Evolutionary conservation across 92 coral and sea anemone genomes (phyloP).

Genomic region (Zoanthus sociatus): DNA sequence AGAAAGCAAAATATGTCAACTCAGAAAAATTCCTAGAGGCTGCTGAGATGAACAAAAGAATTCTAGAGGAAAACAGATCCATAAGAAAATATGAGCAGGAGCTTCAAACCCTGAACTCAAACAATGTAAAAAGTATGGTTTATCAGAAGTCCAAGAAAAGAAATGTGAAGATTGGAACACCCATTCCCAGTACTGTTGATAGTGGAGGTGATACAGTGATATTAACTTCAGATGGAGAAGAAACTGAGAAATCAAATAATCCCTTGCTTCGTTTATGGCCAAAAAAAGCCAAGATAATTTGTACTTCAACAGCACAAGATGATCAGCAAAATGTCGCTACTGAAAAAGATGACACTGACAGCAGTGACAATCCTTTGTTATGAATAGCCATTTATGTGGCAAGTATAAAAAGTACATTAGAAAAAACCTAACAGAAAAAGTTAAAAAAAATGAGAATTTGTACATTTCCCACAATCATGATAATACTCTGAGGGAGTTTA

Average conservation of each 20-base stretch:
- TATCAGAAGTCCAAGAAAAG: slow-evolving; percentile 1
- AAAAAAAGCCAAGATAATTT: not conserved
- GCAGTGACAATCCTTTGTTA: not conserved
- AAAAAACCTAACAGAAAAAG: slow-evolving; percentile 57
- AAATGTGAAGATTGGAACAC: not conserved
- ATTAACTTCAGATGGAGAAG: not conserved
- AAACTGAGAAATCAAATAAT: not conserved
- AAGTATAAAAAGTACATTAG: slow-evolving; percentile 57
- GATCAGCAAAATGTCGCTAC: not conserved
- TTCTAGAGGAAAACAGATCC: slow-evolving; percentile 42
- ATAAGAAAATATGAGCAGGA: slow-evolving; percentile 44
- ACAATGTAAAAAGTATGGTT: slow-evolving; percentile 4
- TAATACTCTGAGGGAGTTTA: slow-evolving; percentile 57
- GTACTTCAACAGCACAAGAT: not conserved
- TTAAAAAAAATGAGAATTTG: slow-evolving; percentile 17
- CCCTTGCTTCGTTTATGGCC: not conserved
- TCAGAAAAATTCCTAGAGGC: slow-evolving; percentile 69
- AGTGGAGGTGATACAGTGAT: slow-evolving; percentile 51
- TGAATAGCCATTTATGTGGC: not conserved
- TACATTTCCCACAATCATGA: slow-evolving; percentile 56
- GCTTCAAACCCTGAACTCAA: slow-evolving; percentile 47
- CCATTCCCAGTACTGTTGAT: not conserved
- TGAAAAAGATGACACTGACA: not conserved
- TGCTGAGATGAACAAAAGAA: slow-evolving; percentile 58
- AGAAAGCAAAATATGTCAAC: slow-evolving; percentile 54